Percentiles rank a stretch among this genome's conserved stretches.
Evolutionary conservation across 2,113 vertebrate genomes (phyloP).

Genomic region (Rhadina sibilatrix): DNA sequence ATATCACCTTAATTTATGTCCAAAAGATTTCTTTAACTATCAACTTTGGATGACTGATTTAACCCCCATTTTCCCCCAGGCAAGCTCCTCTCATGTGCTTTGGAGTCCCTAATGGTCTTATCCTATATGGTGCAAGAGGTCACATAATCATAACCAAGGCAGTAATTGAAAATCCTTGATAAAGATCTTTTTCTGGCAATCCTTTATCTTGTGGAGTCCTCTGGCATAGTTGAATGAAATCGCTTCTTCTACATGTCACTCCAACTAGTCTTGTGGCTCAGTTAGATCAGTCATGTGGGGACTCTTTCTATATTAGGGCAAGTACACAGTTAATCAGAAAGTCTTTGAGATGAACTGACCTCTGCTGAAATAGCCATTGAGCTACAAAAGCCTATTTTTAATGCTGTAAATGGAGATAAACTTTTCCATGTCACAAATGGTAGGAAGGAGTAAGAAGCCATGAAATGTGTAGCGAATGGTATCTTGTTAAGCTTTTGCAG

Average conservation of each 20-base stretch:
- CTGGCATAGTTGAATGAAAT: rapidly evolving
- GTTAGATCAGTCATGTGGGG: neutral
- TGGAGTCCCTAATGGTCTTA: neutral
- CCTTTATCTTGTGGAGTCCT: neutral
- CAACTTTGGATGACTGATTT: neutral
- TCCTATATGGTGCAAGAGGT: neutral
- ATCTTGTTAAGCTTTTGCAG: neutral
- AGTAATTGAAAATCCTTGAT: neutral
- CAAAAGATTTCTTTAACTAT: neutral
- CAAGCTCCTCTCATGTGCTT: neutral
- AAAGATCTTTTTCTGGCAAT: neutral
- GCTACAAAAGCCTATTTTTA: neutral
- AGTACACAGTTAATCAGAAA: neutral
- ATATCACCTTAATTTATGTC: neutral
- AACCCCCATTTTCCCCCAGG: neutral
- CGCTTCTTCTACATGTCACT: neutral
- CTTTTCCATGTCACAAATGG: neutral
- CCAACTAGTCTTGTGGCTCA: neutral
- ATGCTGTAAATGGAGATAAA: neutral
- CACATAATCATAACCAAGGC: neutral
- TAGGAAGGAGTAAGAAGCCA: neutral
- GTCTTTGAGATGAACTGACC: neutral
- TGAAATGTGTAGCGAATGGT: rapidly evolving
- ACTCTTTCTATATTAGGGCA: neutral
- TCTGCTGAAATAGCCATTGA: neutral